A percentile compares a stretch with the other conserved stretches of the same genome.
phyloP scores from a whole-genome alignment of 2,888 invertebrate genomes.

The Drosophila subsilvestris region DNA sequence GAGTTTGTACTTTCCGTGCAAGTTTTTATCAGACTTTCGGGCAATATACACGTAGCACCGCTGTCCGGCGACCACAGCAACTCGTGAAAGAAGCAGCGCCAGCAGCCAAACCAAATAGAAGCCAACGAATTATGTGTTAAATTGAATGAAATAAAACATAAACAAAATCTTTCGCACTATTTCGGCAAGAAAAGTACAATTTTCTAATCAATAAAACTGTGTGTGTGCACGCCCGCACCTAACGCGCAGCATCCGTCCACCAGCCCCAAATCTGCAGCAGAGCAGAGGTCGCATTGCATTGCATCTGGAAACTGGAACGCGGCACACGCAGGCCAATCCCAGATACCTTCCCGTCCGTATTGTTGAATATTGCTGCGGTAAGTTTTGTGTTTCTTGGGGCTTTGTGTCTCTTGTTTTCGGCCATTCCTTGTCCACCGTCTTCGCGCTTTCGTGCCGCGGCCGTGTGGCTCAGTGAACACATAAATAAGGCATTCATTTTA shows the following conservation, averaged over 20 bases:
- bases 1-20: too few species aligned
- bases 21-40: conserved; percentile 34
- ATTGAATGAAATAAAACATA: conserved; percentile 17
- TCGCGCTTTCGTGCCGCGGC: conserved; percentile 34
- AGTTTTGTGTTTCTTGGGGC: conserved; percentile 41
- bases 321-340: background rate
- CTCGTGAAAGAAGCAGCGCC: background rate
- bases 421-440: conserved; percentile 39
- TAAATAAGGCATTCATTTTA: conserved; percentile 58
- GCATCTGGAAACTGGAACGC: conserved; percentile 40
- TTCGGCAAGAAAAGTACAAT: background rate
- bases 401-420: conserved; percentile 23
- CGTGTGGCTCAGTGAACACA: conserved; percentile 71
- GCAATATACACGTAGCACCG: conserved; percentile 26
- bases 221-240: conserved; percentile 18
- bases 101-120: background rate
- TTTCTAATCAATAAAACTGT: conserved; percentile 29
- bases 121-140: conserved; percentile 19
- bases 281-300: conserved; percentile 15
- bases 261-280: conserved; percentile 30
- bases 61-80: conserved; percentile 10
- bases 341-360: conserved; percentile 3
- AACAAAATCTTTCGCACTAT: background rate
- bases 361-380: conserved; percentile 56
- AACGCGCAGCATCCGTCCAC: conserved; percentile 44